Evolutionary conservation across 2,888 invertebrate species (phyloP).

Genomic region (Limnephilus rhombicus): DNA sequence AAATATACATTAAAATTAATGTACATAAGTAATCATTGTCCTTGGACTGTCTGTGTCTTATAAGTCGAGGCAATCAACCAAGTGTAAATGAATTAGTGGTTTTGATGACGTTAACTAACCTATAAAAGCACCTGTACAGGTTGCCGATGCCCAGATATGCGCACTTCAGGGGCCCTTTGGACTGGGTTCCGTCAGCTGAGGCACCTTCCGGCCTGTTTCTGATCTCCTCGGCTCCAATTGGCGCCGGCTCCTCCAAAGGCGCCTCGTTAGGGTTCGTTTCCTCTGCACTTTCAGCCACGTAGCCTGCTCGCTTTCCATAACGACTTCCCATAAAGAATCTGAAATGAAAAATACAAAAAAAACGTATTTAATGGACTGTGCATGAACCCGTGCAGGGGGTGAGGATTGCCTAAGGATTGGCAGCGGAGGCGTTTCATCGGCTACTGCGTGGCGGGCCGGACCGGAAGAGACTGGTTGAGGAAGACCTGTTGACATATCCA

Average conservation of each 20-base stretch:
- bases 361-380: too few species aligned
- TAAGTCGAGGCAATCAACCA: too few species aligned
- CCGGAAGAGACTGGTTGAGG: too few species aligned
- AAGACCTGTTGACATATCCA: too few species aligned
- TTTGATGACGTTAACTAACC: constrained; percentile 34
- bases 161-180: constrained; percentile 50
- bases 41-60: too few species aligned
- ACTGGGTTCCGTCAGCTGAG: background rate
- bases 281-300: constrained; percentile 32
- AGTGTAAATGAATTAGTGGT: too few species aligned
- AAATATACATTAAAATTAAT: too few species aligned
- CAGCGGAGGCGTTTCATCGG: too few species aligned
- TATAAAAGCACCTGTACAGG: constrained; percentile 59
- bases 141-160: constrained; percentile 59
- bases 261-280: constrained; percentile 49
- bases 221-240: background rate
- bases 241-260: constrained; percentile 27
- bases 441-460: too few species aligned
- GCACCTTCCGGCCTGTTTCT: background rate
- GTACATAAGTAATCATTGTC: too few species aligned
- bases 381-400: too few species aligned
- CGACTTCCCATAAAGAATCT: constrained; percentile 65
- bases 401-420: too few species aligned
- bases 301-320: constrained; percentile 60
- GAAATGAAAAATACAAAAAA: background rate